Percentiles rank a stretch among this genome's conserved stretches.
phyloP scores from a whole-genome alignment of 2,888 invertebrate genomes.

The Xestobium rufovillosum region DNA sequence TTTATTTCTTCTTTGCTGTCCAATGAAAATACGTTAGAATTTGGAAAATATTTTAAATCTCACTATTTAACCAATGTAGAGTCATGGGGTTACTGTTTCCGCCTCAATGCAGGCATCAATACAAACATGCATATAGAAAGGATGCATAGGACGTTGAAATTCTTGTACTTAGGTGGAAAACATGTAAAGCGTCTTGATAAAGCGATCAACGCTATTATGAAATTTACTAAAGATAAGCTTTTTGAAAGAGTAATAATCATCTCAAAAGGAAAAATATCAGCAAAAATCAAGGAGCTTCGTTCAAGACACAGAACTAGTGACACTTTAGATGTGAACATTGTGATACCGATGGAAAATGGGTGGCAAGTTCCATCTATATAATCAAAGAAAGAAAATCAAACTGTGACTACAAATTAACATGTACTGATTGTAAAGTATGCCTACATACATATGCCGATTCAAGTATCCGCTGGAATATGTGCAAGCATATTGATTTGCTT shows the following conservation, averaged over 20 bases:
- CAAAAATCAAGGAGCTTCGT: too few relatives aligned
- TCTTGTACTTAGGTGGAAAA: slow-evolving; percentile 25
- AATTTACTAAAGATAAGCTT: slow-evolving; percentile 23
- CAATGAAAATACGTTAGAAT: slow-evolving; percentile 20
- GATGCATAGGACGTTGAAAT: slow-evolving; percentile 25
- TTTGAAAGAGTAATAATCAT: slow-evolving; percentile 22
- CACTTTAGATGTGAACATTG: too few relatives aligned
- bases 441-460: too few relatives aligned
- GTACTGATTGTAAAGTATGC: too few relatives aligned
- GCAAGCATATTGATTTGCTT: too few relatives aligned
- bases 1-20: slow-evolving; percentile 12
- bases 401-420: too few relatives aligned
- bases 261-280: slow-evolving; percentile 19
- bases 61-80: slow-evolving; percentile 17
- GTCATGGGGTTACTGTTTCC: slow-evolving; percentile 24
- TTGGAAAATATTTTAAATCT: slow-evolving; percentile 19
- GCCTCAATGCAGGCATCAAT: slow-evolving; percentile 23
- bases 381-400: too few relatives aligned
- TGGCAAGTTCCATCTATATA: too few relatives aligned
- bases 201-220: slow-evolving; percentile 22
- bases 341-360: too few relatives aligned
- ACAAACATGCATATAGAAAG: slow-evolving; percentile 27
- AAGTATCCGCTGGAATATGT: too few relatives aligned
- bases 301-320: too few relatives aligned
- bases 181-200: slow-evolving; percentile 24